A percentile compares a stretch with the other conserved stretches of the same genome.
Conservation (phyloP, 2,797 vertebrate genomes). For the Sarcoramphus papa region DNA sequence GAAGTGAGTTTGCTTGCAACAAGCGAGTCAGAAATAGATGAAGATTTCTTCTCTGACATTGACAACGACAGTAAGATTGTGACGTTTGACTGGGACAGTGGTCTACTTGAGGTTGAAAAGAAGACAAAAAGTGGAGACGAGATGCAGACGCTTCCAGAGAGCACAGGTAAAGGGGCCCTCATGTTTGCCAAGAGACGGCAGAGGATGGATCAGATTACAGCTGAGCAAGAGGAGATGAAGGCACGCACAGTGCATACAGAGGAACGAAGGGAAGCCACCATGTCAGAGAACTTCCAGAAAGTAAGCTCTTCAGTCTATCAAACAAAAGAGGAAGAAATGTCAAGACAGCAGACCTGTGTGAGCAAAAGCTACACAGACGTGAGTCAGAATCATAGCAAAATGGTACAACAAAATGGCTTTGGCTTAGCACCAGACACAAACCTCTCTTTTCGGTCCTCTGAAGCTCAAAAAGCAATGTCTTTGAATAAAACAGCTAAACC, state of each 20-base stretch:
- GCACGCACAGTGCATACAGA: constrained; percentile 76
- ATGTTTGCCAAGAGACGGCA: constrained; percentile 94
- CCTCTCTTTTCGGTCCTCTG: constrained; percentile 71
- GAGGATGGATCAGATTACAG: constrained; percentile 93
- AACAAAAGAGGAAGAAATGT: constrained; percentile 56
- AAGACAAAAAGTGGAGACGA: constrained; percentile 77
- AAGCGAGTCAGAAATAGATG: constrained; percentile 83
- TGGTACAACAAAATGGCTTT: constrained; percentile 81
- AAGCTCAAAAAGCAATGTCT: constrained; percentile 71
- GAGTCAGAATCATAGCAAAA: constrained; percentile 47
- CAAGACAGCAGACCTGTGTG: constrained; percentile 47
- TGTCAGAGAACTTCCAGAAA: constrained; percentile 52
- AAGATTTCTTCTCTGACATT: constrained; percentile 80
- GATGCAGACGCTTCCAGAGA: constrained; percentile 92
- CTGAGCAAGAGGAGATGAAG: constrained; percentile 88
- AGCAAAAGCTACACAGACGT: constrained; percentile 83
- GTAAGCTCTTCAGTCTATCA: constrained; percentile 41
- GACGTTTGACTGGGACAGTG: constrained; percentile 88
- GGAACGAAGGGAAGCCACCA: constrained; percentile 45
- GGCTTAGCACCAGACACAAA: constrained; percentile 52
- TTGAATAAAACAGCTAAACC: constrained; percentile 87
- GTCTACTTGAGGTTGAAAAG: constrained; percentile 86
- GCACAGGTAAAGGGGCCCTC: constrained; percentile 90
- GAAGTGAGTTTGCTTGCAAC: constrained; percentile 83
- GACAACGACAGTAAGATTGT: constrained; percentile 77